Evolutionary conservation across 2,797 vertebrate species (phyloP).

Genomic region (Mareca penelope): DNA sequence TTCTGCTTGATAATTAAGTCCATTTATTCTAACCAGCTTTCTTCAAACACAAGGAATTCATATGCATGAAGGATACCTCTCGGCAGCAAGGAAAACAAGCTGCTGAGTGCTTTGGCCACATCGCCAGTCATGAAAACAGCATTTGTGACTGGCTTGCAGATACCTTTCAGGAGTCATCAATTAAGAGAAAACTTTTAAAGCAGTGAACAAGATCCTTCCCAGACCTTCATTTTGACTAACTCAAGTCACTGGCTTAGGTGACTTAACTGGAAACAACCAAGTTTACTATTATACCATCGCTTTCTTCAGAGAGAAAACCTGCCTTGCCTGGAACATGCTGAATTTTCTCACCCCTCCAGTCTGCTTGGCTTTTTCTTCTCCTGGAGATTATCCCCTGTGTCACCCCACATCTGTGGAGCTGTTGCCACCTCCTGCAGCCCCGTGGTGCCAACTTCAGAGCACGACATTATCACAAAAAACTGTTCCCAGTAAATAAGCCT

Average conservation of each 20-base stretch:
- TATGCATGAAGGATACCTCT: neutral
- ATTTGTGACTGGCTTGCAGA: neutral
- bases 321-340: neutral
- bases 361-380: neutral
- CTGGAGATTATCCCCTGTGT: neutral
- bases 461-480: neutral
- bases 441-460: neutral
- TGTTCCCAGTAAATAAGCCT: neutral
- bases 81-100: neutral
- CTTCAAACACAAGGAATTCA: neutral
- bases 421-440: neutral
- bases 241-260: neutral
- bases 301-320: neutral
- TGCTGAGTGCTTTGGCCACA: neutral
- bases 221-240: neutral
- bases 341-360: neutral
- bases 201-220: neutral
- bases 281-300: neutral
- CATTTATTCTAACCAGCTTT: constrained; percentile 11
- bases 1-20: constrained; percentile 41
- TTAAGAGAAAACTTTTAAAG: neutral
- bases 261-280: neutral
- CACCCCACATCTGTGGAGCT: neutral
- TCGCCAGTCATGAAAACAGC: neutral
- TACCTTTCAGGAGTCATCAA: neutral